A percentile compares a stretch with the other conserved stretches of the same genome.
These are phyloP conservation scores for Mechanitis mazaeus DNA, from an alignment of 2,888 invertebrate genomes.

Conservation along the genomic window DNA sequence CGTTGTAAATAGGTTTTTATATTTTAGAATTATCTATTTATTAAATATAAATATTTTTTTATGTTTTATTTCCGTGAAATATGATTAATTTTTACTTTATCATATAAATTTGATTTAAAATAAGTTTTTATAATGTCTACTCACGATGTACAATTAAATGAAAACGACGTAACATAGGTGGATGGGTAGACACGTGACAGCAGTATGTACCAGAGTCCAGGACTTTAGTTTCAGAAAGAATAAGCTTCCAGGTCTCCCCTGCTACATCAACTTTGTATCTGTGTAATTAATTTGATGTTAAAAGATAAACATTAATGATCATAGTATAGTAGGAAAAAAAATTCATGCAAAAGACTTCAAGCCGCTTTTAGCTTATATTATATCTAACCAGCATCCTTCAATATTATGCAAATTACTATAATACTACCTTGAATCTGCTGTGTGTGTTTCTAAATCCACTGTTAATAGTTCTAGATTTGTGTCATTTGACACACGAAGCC, in stretches of 20 bases:
- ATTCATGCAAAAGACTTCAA: too few species aligned
- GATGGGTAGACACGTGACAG: conserved; percentile 71
- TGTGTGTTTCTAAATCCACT: conserved; percentile 80
- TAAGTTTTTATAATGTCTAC: conserved; percentile 28
- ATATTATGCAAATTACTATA: neutral
- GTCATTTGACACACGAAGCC: conserved; percentile 80
- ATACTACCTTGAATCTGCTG: conserved; percentile 77
- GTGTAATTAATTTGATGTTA: conserved; percentile 8
- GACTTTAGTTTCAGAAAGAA: conserved; percentile 53
- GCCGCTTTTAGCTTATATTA: too few species aligned
- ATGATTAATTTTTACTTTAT: too few species aligned
- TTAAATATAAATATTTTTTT: too few species aligned
- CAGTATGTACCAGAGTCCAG: conserved; percentile 68
- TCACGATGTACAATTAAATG: conserved; percentile 63
- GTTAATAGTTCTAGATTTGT: conserved; percentile 81
- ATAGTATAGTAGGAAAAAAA: too few species aligned
- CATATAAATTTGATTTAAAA: too few species aligned
- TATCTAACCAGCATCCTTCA: too few species aligned
- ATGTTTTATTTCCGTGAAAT: too few species aligned
- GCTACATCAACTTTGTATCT: conserved; percentile 68
- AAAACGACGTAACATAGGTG: conserved; percentile 63
- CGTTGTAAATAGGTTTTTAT: too few species aligned
- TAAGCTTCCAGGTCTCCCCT: conserved; percentile 67
- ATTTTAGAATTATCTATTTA: too few species aligned
- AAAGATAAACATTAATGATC: neutral